A percentile compares a stretch with the other conserved stretches of the same genome.
These are phyloP conservation scores for Adelphocoris suturalis DNA, from an alignment of 2,888 invertebrate genomes.

Conservation along the genomic window DNA sequence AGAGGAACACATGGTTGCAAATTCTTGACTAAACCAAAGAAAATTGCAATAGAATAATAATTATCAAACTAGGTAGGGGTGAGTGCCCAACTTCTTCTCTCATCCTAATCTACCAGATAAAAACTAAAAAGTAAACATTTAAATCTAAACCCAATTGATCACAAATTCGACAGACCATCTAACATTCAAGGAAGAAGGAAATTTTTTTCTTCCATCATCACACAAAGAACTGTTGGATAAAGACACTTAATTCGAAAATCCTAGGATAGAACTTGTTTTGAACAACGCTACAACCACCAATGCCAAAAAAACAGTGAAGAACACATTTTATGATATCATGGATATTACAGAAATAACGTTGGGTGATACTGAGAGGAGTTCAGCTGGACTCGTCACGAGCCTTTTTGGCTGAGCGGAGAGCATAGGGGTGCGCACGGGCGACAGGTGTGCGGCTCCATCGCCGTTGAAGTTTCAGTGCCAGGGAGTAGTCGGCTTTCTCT, in stretches of 20 bases:
- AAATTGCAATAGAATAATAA: no score
- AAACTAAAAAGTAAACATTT: constrained; percentile 29
- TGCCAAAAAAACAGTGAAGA: constrained; percentile 49
- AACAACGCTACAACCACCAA: constrained; percentile 38
- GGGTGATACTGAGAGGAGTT: constrained; percentile 22
- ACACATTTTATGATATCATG: constrained; percentile 42
- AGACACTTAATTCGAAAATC: constrained; percentile 53
- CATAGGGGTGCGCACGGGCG: constrained; percentile 71
- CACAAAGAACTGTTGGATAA: constrained; percentile 41
- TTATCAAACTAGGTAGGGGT: background rate
- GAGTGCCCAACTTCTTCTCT: background rate
- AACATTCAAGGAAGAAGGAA: background rate
- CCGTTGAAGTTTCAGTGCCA: constrained; percentile 72
- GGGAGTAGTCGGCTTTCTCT: constrained; percentile 69
- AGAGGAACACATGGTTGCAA: background rate
- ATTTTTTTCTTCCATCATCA: background rate
- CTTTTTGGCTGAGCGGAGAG: constrained; percentile 71
- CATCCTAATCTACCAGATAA: background rate
- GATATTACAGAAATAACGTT: constrained; percentile 16
- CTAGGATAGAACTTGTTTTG: constrained; percentile 43
- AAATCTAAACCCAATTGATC: constrained; percentile 9
- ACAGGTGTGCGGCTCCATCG: constrained; percentile 69
- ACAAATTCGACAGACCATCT: constrained; percentile 20
- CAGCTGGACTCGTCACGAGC: constrained; percentile 60
- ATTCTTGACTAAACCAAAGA: background rate